A percentile compares a stretch with the other conserved stretches of the same genome.
Evolutionary conservation across 2,888 invertebrate genomes (phyloP).

Genomic region (Zhuqinia jingwanae): DNA sequence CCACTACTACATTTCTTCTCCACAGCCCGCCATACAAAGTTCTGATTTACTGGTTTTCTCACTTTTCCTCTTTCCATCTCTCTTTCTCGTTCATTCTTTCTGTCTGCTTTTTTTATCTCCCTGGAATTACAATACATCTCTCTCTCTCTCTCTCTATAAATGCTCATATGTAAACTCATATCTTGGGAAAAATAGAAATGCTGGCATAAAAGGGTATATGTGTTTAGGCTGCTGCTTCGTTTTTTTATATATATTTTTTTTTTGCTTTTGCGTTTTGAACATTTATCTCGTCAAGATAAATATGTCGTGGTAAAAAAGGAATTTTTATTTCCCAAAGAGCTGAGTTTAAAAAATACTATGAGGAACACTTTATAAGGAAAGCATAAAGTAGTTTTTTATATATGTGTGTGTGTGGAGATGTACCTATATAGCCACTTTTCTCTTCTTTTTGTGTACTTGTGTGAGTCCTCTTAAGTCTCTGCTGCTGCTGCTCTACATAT

Average conservation of each 20-base stretch:
- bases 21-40: conserved; percentile 4
- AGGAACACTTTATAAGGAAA: no score
- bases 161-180: background rate
- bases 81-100: background rate
- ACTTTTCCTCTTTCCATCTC: background rate
- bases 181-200: conserved; percentile 8
- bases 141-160: conserved; percentile 1
- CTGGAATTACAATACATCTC: background rate
- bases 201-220: background rate
- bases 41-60: conserved; percentile 44
- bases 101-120: background rate
- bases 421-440: background rate
- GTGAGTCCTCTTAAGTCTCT: background rate
- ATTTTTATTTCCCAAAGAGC: no score
- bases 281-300: conserved; percentile 54
- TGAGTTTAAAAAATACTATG: no score
- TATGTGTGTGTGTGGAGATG: no score
- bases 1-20: conserved; percentile 22
- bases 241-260: no score
- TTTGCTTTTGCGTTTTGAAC: conserved; percentile 34
- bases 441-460: background rate
- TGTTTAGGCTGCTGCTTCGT: conserved; percentile 1
- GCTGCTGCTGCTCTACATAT: conserved; percentile 5
- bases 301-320: conserved; percentile 13
- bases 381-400: no score